Evolutionary conservation across 2,113 vertebrate species (phyloP).

Genomic region (Lutjanus erythropterus): DNA sequence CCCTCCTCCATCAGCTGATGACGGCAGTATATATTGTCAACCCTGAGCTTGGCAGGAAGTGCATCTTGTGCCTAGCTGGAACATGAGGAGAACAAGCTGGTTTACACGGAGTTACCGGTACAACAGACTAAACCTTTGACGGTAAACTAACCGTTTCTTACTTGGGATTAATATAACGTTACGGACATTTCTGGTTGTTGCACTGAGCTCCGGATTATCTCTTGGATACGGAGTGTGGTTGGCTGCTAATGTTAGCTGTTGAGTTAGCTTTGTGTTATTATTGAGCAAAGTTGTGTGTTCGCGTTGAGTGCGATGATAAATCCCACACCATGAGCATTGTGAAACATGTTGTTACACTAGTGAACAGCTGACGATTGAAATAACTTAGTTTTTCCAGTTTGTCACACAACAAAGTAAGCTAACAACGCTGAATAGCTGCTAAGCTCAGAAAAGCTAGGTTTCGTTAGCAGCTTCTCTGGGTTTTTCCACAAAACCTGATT

Average conservation of each 20-base stretch:
- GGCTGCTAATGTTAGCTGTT: conserved; percentile 63
- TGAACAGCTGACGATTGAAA: neutral
- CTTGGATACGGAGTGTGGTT: neutral
- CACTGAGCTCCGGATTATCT: neutral
- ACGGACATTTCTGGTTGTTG: rapidly evolving
- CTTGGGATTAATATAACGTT: too few relatives aligned
- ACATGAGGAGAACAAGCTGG: conserved; percentile 61
- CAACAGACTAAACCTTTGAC: conserved; percentile 36
- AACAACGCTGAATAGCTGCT: neutral
- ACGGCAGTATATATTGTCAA: conserved; percentile 60
- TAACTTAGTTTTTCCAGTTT: rapidly evolving
- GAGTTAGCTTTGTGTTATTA: conserved; percentile 52
- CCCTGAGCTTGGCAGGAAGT: conserved; percentile 79
- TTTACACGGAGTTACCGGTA: neutral
- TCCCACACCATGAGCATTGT: neutral
- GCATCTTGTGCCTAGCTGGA: conserved; percentile 50
- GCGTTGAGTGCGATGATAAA: neutral
- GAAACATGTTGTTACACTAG: neutral
- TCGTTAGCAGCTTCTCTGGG: neutral
- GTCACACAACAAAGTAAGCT: neutral
- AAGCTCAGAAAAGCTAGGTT: conserved; percentile 10
- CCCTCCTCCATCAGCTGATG: conserved; percentile 82
- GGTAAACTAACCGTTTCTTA: conserved; percentile 46
- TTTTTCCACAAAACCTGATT: neutral
- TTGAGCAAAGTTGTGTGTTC: conserved; percentile 52